Percentiles rank a stretch among this genome's conserved stretches.
These are phyloP conservation scores for Lepisosteus osseus DNA, from an alignment of 2,113 vertebrate genomes.

Conservation along the genomic window DNA sequence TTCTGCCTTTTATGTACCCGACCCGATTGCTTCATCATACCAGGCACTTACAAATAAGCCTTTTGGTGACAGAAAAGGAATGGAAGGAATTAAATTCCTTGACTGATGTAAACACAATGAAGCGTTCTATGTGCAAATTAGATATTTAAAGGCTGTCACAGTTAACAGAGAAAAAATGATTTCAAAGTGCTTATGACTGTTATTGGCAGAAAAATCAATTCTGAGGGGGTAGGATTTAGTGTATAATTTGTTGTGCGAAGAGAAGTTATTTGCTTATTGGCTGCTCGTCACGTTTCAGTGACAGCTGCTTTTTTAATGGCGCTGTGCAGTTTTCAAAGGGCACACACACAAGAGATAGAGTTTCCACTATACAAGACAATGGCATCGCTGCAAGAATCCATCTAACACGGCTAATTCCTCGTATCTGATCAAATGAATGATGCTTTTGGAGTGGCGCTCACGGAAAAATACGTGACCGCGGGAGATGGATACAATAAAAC, in stretches of 20 bases:
- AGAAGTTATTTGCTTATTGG: background rate
- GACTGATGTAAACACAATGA: slow-evolving; percentile 11
- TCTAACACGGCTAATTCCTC: slow-evolving; percentile 13
- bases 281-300: slow-evolving; percentile 9
- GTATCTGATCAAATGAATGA: slow-evolving; percentile 2
- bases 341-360: slow-evolving; percentile 5
- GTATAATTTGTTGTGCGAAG: background rate
- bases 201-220: background rate
- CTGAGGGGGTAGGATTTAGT: background rate
- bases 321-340: slow-evolving; percentile 7
- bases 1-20: background rate
- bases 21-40: background rate
- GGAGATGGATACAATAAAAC: slow-evolving; percentile 26
- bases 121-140: slow-evolving; percentile 34
- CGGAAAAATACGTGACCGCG: slow-evolving; percentile 22
- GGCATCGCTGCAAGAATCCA: slow-evolving; percentile 14
- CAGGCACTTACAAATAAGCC: background rate
- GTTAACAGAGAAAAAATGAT: slow-evolving; percentile 24
- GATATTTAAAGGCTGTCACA: slow-evolving; percentile 6
- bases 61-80: slow-evolving; percentile 1
- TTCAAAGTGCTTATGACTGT: background rate
- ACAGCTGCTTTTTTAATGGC: slow-evolving; percentile 23
- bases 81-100: background rate
- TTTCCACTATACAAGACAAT: slow-evolving; percentile 15
- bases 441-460: slow-evolving; percentile 4